These are phyloP conservation scores for Mystacornis crossleyi DNA, from an alignment of 2,113 vertebrate species.

Conservation along the genomic window DNA sequence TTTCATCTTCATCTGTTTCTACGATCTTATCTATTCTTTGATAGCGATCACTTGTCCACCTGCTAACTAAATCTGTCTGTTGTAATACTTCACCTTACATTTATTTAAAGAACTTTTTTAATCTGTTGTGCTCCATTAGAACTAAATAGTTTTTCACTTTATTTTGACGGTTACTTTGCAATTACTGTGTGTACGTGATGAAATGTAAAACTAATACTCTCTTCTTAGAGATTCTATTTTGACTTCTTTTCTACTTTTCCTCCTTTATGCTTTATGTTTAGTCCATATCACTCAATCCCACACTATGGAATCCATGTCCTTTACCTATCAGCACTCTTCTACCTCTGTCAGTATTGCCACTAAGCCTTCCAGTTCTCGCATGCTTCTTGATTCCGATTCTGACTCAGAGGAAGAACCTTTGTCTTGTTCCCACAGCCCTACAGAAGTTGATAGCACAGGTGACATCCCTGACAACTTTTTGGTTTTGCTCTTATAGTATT, in stretches of 20 bases:
- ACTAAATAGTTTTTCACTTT: not conserved
- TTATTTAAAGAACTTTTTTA: not conserved
- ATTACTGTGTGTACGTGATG: not conserved
- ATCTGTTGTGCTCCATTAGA: not conserved
- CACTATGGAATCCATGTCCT: slow-evolving; percentile 94
- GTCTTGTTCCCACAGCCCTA: slow-evolving; percentile 78
- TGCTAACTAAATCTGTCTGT: not conserved
- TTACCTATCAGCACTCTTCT: slow-evolving; percentile 93
- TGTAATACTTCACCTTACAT: not conserved
- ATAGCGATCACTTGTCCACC: not conserved
- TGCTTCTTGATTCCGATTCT: slow-evolving; percentile 83
- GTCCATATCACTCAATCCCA: slow-evolving; percentile 94
- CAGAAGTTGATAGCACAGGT: slow-evolving; percentile 87
- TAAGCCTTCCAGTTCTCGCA: slow-evolving; percentile 82
- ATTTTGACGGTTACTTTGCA: not conserved
- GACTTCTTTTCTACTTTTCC: slow-evolving; percentile 63
- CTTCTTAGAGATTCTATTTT: slow-evolving; percentile 27
- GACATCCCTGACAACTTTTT: slow-evolving; percentile 74
- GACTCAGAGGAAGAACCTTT: slow-evolving; percentile 83
- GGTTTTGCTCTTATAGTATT: slow-evolving; percentile 1
- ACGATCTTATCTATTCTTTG: not conserved
- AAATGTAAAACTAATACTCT: slow-evolving; percentile 48
- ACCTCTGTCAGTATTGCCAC: slow-evolving; percentile 92
- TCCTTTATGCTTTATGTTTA: slow-evolving; percentile 69
- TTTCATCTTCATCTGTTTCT: not conserved